Conservation (phyloP, 2,888 invertebrate species). For the Monochamus alternatus region DNA sequence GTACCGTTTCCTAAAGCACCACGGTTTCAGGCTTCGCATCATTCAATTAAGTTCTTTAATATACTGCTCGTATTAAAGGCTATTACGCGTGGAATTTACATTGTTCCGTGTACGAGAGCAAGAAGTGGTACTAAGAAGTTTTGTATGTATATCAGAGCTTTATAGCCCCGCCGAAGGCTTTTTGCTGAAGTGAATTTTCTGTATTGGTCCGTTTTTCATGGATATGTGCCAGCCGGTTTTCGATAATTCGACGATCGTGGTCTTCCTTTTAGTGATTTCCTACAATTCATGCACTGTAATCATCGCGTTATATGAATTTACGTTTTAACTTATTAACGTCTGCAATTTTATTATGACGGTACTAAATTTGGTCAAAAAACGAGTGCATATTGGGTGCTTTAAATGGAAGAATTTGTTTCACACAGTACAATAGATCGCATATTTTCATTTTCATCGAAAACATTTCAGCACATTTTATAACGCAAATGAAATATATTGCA, state of each 20-base stretch:
- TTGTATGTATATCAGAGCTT: background rate
- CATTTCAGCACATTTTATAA: too few relatives aligned
- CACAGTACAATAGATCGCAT: too few relatives aligned
- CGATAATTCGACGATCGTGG: background rate
- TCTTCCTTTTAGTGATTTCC: background rate
- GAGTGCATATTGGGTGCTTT: too few relatives aligned
- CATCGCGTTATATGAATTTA: too few relatives aligned
- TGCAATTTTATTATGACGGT: too few relatives aligned
- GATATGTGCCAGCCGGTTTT: background rate
- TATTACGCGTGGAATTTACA: background rate
- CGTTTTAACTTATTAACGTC: too few relatives aligned
- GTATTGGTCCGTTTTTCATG: background rate
- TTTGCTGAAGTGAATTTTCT: background rate
- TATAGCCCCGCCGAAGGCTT: background rate
- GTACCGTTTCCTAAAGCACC: slow-evolving; percentile 24
- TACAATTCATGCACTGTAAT: too few relatives aligned
- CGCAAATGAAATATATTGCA: too few relatives aligned
- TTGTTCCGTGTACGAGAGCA: background rate
- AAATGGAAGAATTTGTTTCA: too few relatives aligned
- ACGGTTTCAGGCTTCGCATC: slow-evolving; percentile 1
- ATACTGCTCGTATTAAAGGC: background rate
- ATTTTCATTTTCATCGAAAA: too few relatives aligned
- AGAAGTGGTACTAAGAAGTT: background rate
- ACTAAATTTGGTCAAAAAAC: too few relatives aligned
- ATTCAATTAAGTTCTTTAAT: slow-evolving; percentile 10